phyloP scores from a whole-genome alignment of 2,888 invertebrate genomes.

The Pachydiplax longipennis region DNA sequence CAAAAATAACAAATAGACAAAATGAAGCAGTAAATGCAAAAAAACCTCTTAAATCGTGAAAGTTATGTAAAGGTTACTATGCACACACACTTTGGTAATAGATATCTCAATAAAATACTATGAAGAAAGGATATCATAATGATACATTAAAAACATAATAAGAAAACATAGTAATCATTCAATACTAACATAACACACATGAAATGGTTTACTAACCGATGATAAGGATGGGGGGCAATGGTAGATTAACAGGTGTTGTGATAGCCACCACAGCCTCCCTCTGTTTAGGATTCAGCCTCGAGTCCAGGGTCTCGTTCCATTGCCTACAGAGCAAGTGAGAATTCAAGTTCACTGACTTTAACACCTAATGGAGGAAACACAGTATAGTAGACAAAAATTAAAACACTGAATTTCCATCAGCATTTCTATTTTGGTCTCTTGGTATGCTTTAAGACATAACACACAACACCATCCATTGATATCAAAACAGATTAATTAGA shows the following conservation, averaged over 20 bases:
- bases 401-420: background rate
- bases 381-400: background rate
- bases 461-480: too few relatives aligned
- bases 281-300: conserved; percentile 77
- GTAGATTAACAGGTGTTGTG: conserved; percentile 69
- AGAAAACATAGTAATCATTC: too few relatives aligned
- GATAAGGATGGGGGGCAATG: conserved; percentile 74
- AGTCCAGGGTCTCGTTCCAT: conserved; percentile 71
- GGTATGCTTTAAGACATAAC: background rate
- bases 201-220: conserved; percentile 62
- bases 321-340: conserved; percentile 59
- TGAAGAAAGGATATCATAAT: too few relatives aligned
- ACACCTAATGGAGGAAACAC: conserved; percentile 5
- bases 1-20: too few relatives aligned
- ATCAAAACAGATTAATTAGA: too few relatives aligned
- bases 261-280: conserved; percentile 80
- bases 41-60: too few relatives aligned
- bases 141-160: too few relatives aligned
- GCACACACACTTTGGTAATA: too few relatives aligned
- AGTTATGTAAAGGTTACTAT: too few relatives aligned
- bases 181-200: too few relatives aligned
- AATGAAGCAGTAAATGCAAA: too few relatives aligned
- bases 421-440: background rate
- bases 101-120: too few relatives aligned
- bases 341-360: background rate